Evolutionary conservation across 1,140 invertebrate genomes (phyloP), one percentile per base, ranked within the genome.

Genomic region (Holcopasites calliopsidis): DNA sequence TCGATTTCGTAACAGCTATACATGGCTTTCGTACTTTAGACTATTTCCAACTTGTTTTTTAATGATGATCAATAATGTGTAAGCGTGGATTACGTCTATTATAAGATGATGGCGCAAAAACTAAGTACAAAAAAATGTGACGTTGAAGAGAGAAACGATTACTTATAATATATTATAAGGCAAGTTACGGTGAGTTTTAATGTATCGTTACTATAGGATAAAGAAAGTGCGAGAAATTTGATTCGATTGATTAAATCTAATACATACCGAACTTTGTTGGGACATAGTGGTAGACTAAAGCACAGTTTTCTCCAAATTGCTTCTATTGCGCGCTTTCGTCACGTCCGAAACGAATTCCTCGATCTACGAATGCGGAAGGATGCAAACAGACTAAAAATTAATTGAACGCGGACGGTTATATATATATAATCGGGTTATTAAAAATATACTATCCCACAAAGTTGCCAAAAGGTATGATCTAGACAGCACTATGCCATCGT

Each of bases 391-490:
- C 47, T 64, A 6, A 79, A 75, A 55, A 55, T 49, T 49, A 40
- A 35, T 54, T 42, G 61, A 10, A 13, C 2, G 2, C 40, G 40
- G 28, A 66, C 61, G n/a, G 55, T 84, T 84, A 52, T 85, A 77
- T 87, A 85, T 86, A 86, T 79, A 76, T 72, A 73, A 68, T 50
- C 23, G 47, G 7, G 21, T 82, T 62, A 84, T 81, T 85, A 85
- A 88, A 90, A 88, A 90, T 88, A 88, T 74, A 71, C 40, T 49
- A n/a, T 4, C 18, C 4, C 5, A 8, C 47, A 10, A 55, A 70
- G 57, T 54, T 13, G 85, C 84, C 86, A 85, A 90, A 87, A 85
- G 57, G 82, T 81, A 86, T 38, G 72, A 83, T 88, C 84, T 89
- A 89, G 83, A 89, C 73, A 79, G 49, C 82, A 62, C 80, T 76